These are phyloP conservation scores for Andrena haemorrhoa DNA, from an alignment of 2,888 invertebrate genomes.

Conservation along the genomic window DNA sequence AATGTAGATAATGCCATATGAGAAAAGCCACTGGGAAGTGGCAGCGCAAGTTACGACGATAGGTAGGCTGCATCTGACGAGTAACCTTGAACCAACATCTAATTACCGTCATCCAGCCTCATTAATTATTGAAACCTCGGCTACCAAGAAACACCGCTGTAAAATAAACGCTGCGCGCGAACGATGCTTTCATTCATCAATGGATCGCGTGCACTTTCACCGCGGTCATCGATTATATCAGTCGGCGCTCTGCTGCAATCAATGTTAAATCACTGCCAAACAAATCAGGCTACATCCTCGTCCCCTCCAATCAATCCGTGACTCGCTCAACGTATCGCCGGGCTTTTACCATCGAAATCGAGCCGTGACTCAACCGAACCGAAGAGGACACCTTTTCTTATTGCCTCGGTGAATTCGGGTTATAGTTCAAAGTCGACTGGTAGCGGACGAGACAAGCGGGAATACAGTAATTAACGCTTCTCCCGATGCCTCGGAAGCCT, in stretches of 20 bases:
- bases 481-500: background rate
- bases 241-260: background rate
- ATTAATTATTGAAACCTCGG: background rate
- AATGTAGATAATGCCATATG: background rate
- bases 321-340: background rate
- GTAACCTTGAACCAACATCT: background rate
- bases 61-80: background rate
- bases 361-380: slow-evolving; percentile 1
- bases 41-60: background rate
- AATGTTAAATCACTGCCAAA: background rate
- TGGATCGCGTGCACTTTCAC: slow-evolving; percentile 65
- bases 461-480: slow-evolving; percentile 14
- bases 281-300: background rate
- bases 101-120: background rate
- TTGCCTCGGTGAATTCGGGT: background rate
- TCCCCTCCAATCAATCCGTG: background rate
- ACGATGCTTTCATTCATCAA: slow-evolving; percentile 59
- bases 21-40: background rate
- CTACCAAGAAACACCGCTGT: too few relatives aligned
- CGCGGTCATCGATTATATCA: slow-evolving; percentile 48
- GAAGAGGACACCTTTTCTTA: background rate
- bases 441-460: background rate
- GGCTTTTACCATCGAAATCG: background rate
- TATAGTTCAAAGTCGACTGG: slow-evolving; percentile 14
- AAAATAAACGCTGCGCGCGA: slow-evolving; percentile 24